phyloP scores from a whole-genome alignment of 2,113 vertebrate species.

The Menura novaehollandiae region DNA sequence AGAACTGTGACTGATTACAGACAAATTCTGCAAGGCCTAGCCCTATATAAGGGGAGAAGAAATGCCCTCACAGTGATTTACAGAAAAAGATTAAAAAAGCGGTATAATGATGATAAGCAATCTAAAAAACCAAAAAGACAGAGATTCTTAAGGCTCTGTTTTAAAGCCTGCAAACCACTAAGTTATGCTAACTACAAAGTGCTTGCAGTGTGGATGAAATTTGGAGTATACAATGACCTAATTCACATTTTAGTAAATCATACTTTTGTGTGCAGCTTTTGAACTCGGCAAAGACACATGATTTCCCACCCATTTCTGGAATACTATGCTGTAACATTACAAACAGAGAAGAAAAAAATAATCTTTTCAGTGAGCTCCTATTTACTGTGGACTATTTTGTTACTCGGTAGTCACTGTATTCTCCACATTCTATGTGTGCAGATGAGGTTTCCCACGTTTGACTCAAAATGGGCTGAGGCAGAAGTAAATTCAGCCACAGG shows the following conservation, averaged over 20 bases:
- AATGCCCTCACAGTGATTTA: not conserved
- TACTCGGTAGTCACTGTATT: not conserved
- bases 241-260: not conserved
- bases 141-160: not conserved
- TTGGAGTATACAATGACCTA: not conserved
- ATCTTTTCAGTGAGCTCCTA: not conserved
- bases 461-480: not conserved
- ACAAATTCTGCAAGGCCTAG: not conserved
- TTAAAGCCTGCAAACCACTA: slow-evolving; percentile 1
- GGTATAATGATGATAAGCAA: not conserved
- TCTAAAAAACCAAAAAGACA: not conserved
- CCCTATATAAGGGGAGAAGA: not conserved
- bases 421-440: not conserved
- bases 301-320: slow-evolving; percentile 3
- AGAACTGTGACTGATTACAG: not conserved
- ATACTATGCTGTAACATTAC: not conserved
- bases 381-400: not conserved
- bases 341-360: not conserved
- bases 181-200: not conserved
- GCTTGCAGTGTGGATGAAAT: not conserved
- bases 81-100: not conserved
- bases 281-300: not conserved
- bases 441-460: not conserved
- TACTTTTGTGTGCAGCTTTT: not conserved
- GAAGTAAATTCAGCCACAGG: not conserved